phyloP scores from a whole-genome alignment of 2,113 vertebrate genomes.

The Oncorhynchus masou region DNA sequence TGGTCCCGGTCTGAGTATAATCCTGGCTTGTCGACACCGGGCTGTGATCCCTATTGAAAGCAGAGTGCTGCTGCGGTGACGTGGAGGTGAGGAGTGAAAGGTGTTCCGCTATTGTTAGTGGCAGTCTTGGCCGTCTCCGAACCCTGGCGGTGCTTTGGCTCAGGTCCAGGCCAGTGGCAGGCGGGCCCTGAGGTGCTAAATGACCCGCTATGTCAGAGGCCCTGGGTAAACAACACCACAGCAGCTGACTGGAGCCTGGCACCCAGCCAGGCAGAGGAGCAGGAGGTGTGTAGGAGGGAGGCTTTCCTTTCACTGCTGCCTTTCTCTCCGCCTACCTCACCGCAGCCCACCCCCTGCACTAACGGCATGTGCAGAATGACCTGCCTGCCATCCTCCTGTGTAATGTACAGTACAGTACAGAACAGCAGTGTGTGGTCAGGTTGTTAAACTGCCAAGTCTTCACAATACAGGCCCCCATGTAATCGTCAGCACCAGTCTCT shows the following conservation, averaged over 20 bases:
- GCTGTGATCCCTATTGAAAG: slow-evolving; percentile 14
- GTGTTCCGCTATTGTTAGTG: slow-evolving; percentile 49
- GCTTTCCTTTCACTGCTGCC: slow-evolving; percentile 45
- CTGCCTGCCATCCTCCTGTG: slow-evolving; percentile 50
- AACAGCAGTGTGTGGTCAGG: slow-evolving; percentile 38
- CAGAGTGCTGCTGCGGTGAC: not conserved
- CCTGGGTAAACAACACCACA: slow-evolving; percentile 54
- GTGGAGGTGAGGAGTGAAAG: slow-evolving; percentile 32
- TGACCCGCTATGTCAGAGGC: slow-evolving; percentile 69
- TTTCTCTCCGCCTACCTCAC: slow-evolving; percentile 26
- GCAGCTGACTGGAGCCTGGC: slow-evolving; percentile 59
- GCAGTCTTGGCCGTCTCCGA: slow-evolving; percentile 37
- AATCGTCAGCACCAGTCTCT: slow-evolving; percentile 41
- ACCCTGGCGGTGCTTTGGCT: slow-evolving; percentile 54
- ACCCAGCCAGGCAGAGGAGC: slow-evolving; percentile 43
- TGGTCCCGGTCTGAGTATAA: not conserved
- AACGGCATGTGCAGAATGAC: not conserved
- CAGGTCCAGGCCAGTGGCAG: slow-evolving; percentile 56
- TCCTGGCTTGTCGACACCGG: not conserved
- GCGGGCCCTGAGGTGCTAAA: slow-evolving; percentile 53
- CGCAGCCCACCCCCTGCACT: slow-evolving; percentile 8
- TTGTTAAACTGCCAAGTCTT: slow-evolving; percentile 57
- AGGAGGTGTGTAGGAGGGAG: slow-evolving; percentile 37
- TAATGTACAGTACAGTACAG: slow-evolving; percentile 25
- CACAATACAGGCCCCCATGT: slow-evolving; percentile 30